A percentile compares a stretch with the other conserved stretches of the same genome.
Conservation (phyloP, 2,797 vertebrate genomes). For the Xenopus petersii region DNA sequence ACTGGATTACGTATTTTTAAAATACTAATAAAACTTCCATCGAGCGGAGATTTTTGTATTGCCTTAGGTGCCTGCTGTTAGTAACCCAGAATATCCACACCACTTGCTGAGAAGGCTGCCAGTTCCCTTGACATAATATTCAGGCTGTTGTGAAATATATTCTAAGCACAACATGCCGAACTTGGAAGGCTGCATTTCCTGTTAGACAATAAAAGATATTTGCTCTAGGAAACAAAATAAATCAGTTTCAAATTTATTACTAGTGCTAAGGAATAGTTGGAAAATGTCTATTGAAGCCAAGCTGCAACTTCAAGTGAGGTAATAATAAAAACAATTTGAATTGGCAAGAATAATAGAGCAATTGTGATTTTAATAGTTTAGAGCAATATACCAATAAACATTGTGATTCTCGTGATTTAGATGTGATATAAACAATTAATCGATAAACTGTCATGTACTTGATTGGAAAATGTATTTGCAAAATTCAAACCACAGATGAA, state of each 20-base stretch:
- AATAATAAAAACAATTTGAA: no score
- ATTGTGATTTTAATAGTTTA: no score
- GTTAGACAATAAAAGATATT: background rate
- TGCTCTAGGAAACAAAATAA: background rate
- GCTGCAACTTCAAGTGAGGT: background rate
- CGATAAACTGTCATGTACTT: no score
- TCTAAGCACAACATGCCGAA: background rate
- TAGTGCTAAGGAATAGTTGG: background rate
- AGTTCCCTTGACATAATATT: background rate
- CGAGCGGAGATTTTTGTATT: background rate
- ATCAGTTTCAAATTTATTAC: background rate
- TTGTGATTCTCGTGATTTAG: no score
- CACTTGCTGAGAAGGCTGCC: constrained; percentile 4
- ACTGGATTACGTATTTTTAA: background rate
- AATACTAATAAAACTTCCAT: background rate
- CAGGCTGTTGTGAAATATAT: background rate
- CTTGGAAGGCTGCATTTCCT: background rate
- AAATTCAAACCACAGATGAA: no score
- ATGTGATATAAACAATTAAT: no score
- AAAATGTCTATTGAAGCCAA: background rate
- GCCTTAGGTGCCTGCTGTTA: background rate
- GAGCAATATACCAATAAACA: no score
- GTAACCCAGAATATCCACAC: background rate
- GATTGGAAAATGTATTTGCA: no score
- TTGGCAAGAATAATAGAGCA: no score